Conservation (phyloP, 2,888 invertebrate genomes). For the Darwinula stevensoni region DNA sequence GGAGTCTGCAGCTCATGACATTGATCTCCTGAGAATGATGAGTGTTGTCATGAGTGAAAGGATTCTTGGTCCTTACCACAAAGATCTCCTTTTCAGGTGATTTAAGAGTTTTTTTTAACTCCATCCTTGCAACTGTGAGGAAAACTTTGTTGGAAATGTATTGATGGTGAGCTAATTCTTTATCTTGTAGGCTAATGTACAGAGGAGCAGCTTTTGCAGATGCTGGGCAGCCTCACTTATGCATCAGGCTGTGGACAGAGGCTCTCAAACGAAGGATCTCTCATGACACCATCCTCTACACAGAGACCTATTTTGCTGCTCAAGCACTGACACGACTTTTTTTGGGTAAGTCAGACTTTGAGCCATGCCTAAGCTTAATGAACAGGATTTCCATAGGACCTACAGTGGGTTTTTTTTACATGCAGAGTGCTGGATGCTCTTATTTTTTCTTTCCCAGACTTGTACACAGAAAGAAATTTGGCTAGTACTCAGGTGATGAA, state of each 20-base stretch:
- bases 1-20: conserved; percentile 34
- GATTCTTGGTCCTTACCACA: conserved; percentile 53
- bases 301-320: conserved; percentile 57
- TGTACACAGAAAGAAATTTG: conserved; percentile 23
- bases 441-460: too few species aligned
- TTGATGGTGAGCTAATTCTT: too few species aligned
- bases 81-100: conserved; percentile 44
- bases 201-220: conserved; percentile 26
- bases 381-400: too few species aligned
- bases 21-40: conserved; percentile 59
- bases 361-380: too few species aligned
- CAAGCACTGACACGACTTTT: conserved; percentile 57
- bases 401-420: too few species aligned
- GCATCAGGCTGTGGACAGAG: conserved; percentile 60
- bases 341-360: conserved; percentile 22
- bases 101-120: too few species aligned
- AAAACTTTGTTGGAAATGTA: too few species aligned
- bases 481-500: conserved; percentile 35
- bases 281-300: conserved; percentile 35
- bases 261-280: conserved; percentile 46
- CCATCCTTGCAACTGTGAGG: too few species aligned
- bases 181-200: too few species aligned
- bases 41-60: conserved; percentile 60
- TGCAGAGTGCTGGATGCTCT: too few species aligned
- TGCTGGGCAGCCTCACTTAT: conserved; percentile 33